These are phyloP conservation scores for Catonia carolina DNA, from an alignment of 2,888 invertebrate genomes.

Conservation along the genomic window DNA sequence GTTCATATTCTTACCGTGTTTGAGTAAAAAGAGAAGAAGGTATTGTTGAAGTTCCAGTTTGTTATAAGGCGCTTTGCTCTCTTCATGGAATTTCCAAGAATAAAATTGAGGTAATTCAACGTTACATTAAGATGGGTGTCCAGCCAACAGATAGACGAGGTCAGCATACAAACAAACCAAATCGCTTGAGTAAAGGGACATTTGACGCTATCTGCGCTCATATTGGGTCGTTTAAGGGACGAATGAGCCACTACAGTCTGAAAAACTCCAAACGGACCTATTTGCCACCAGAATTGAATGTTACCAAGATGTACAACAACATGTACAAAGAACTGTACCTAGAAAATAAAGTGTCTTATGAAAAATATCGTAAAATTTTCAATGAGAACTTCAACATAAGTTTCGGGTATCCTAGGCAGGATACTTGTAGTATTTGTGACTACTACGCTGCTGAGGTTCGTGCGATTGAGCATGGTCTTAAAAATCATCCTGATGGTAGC, in stretches of 20 bases:
- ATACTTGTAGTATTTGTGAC: conserved; percentile 10
- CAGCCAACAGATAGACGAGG: background rate
- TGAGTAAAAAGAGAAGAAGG: no score
- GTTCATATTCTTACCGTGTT: no score
- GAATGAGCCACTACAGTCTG: background rate
- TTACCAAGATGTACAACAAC: no score
- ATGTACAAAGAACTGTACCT: no score
- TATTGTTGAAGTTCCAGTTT: no score
- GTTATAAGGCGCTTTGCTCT: background rate
- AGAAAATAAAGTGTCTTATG: no score
- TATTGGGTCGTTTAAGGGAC: background rate
- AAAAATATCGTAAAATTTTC: conserved; percentile 9
- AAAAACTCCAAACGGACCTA: background rate
- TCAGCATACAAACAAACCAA: background rate
- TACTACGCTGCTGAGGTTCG: background rate
- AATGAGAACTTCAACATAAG: background rate
- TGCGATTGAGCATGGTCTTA: background rate
- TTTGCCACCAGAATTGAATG: background rate
- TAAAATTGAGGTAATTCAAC: background rate
- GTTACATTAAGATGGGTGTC: background rate
- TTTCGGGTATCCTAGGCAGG: conserved; percentile 9
- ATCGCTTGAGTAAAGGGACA: background rate
- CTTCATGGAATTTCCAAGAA: background rate
- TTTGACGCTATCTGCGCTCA: background rate
- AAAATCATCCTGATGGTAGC: background rate